Evolutionary conservation across 2,797 vertebrate genomes (phyloP).

Genomic region (Gouania willdenowi): DNA sequence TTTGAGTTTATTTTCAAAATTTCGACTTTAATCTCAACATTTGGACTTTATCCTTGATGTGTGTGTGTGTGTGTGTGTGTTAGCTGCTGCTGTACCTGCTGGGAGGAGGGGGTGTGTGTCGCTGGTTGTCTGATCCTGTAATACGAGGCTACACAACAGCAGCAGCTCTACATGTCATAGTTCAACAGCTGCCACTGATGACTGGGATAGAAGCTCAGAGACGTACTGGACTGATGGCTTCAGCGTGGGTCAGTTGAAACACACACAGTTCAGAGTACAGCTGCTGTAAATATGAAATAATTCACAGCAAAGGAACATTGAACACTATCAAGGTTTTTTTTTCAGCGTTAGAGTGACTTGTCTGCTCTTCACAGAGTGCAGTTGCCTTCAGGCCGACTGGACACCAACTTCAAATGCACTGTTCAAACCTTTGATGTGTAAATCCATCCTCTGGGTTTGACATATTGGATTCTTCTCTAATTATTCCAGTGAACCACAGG

Average conservation of each 20-base stretch:
- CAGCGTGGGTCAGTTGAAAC: conserved; percentile 75
- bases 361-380: not conserved
- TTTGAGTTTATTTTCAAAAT: too few relatives aligned
- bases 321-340: too few relatives aligned
- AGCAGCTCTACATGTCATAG: conserved; percentile 78
- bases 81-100: conserved; percentile 82
- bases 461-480: too few relatives aligned
- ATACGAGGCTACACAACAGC: conserved; percentile 85
- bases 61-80: not conserved
- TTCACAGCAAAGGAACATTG: too few relatives aligned
- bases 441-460: not conserved
- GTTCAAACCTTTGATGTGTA: not conserved
- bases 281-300: too few relatives aligned
- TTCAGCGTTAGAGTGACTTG: not conserved
- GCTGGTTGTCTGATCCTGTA: conserved; percentile 82
- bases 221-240: conserved; percentile 77
- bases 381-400: not conserved
- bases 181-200: conserved; percentile 83
- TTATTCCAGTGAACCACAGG: too few relatives aligned
- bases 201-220: conserved; percentile 77
- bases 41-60: not conserved
- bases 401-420: not conserved
- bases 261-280: too few relatives aligned
- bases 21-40: too few relatives aligned
- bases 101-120: conserved; percentile 82